phyloP scores from a whole-genome alignment of 2,113 vertebrate species.

The Tretioscincus oriximinensis region DNA sequence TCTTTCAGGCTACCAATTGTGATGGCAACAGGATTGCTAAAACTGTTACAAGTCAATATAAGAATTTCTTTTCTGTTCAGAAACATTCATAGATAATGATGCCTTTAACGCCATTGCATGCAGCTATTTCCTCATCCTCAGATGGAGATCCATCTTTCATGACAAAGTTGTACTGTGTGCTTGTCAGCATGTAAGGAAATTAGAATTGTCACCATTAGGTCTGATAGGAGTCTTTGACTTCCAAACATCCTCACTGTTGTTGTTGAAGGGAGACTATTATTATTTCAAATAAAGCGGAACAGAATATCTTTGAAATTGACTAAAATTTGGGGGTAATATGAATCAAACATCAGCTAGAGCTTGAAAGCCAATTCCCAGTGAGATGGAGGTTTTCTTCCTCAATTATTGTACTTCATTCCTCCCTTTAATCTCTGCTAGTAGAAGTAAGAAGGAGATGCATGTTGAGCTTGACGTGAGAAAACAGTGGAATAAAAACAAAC shows the following conservation, averaged over 20 bases:
- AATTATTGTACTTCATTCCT: constrained; percentile 30
- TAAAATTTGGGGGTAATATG: constrained; percentile 11
- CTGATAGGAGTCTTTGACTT: constrained; percentile 37
- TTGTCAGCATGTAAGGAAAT: constrained; percentile 36
- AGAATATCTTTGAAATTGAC: constrained; percentile 35
- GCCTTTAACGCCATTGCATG: constrained; percentile 41
- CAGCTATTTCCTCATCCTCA: constrained; percentile 38
- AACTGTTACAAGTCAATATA: constrained; percentile 56
- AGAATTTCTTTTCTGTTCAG: constrained; percentile 12
- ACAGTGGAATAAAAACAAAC: not conserved
- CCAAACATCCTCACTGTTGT: constrained; percentile 26
- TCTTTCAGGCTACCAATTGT: constrained; percentile 73
- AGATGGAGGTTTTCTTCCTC: constrained; percentile 10
- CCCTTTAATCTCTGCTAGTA: constrained; percentile 12
- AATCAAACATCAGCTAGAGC: constrained; percentile 42
- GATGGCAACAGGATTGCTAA: constrained; percentile 60
- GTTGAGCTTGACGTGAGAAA: not conserved
- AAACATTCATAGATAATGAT: constrained; percentile 47
- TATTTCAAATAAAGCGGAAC: constrained; percentile 44
- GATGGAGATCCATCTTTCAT: constrained; percentile 38
- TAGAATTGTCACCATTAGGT: constrained; percentile 15
- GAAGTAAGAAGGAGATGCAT: constrained; percentile 30
- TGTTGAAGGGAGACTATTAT: constrained; percentile 44
- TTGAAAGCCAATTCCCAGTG: constrained; percentile 12
- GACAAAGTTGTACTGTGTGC: constrained; percentile 37